Base-by-base conservation (phyloP, 2,797 vertebrate species). In the Morus bassanus region DNA sequence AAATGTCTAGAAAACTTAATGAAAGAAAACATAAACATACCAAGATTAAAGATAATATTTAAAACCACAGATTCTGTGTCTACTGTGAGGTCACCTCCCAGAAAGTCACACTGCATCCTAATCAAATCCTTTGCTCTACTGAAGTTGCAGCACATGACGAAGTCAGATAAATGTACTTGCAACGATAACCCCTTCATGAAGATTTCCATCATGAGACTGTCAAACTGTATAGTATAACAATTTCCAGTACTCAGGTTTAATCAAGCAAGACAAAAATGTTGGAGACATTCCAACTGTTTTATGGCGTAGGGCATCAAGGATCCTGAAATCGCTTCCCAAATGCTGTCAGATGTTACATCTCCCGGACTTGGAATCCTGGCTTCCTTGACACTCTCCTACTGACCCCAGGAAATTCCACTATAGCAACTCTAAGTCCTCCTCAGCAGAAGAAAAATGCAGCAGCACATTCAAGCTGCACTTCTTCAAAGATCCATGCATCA, bases 371-470 rank as follows among this genome's bases (percentile, higher is more conserved):
- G 70, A 93, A 93, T 57, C 48, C 77, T 45, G n/a, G 41, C 48
- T 89, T 94, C 41, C 18, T 35, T 88, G 64, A 94, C 72, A 80
- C 27, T 80, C 61, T 87, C 41, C 53, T 57, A 39, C 60, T 46
- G 77, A 89, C 51, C 27, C 57, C 50, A 81, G 80, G 67, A 96
- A 95, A 96, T 95, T 93, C 83, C 74, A 69, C 51, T 57, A 53
- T 2, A 91, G 73, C 43, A 79, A 59, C 18, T 63, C 28, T 39
- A 10, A 24, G 59, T 41, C 30, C 31, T 93, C 65, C 37, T 87
- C 59, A 89, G 67, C 41, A 80, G 43, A 82, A 88, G 30, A 59
- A 94, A 91, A 94, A 91, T 28, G 73, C 37, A 88, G 50, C 39
- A 84, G 43, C 35, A 64, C 48, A 77, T 64, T 30, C 68, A 91